Evolutionary conservation across 2,797 vertebrate species (phyloP).

Genomic region (Galagoides demidoff): DNA sequence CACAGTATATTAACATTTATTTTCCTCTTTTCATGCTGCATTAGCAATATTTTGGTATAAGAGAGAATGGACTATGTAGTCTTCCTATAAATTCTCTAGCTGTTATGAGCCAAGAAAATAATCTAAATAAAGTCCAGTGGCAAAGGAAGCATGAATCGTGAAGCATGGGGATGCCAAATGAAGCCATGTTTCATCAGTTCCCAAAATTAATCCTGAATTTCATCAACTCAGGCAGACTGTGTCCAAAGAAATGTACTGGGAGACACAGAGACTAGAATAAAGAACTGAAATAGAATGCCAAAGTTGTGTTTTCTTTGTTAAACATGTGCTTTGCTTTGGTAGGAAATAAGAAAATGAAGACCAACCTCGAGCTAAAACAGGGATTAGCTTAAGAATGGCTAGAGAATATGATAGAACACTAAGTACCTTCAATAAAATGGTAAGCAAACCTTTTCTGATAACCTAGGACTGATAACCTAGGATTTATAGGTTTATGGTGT

Average conservation of each 20-base stretch:
- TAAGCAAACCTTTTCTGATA: background rate
- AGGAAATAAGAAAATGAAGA: slow-evolving; percentile 13
- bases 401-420: background rate
- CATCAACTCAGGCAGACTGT: background rate
- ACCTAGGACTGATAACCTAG: background rate
- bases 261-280: slow-evolving; percentile 28
- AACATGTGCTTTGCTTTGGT: background rate
- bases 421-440: background rate
- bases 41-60: slow-evolving; percentile 43
- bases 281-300: background rate
- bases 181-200: slow-evolving; percentile 54
- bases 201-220: slow-evolving; percentile 61
- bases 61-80: background rate
- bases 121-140: slow-evolving; percentile 67
- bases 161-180: slow-evolving; percentile 19
- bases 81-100: slow-evolving; percentile 47
- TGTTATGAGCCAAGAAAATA: slow-evolving; percentile 45
- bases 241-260: background rate
- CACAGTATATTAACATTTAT: slow-evolving; percentile 13
- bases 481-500: background rate
- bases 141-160: slow-evolving; percentile 55
- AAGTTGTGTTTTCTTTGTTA: background rate
- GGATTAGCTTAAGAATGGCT: background rate
- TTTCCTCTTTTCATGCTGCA: slow-evolving; percentile 47
- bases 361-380: background rate